Conservation (phyloP, 1,140 invertebrate genomes). For the Aplysia californica region DNA sequence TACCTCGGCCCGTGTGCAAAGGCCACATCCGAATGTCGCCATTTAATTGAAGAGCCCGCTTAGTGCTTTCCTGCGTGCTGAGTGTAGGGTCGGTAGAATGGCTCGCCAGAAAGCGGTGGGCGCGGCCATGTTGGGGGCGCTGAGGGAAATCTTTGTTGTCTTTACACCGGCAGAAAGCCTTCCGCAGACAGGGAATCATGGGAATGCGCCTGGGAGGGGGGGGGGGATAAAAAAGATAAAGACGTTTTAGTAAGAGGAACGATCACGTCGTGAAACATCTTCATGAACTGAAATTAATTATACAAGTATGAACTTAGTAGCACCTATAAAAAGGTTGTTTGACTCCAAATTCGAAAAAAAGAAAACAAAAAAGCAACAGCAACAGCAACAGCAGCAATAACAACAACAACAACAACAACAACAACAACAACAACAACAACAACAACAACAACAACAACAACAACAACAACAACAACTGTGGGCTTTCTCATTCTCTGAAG, state of each 20-base stretch:
- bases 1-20: neutral
- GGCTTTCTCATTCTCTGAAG: too few relatives aligned
- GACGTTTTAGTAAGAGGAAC: neutral
- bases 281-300: too few relatives aligned
- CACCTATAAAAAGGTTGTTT: too few relatives aligned
- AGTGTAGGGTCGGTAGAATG: constrained; percentile 7
- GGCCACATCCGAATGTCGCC: neutral
- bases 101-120: neutral
- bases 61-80: neutral
- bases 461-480: too few relatives aligned
- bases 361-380: too few relatives aligned
- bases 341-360: too few relatives aligned
- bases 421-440: too few relatives aligned
- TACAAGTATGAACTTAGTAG: too few relatives aligned
- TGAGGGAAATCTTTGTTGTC: neutral
- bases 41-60: neutral
- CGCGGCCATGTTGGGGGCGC: neutral
- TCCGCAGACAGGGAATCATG: neutral
- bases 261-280: too few relatives aligned
- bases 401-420: too few relatives aligned
- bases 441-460: too few relatives aligned
- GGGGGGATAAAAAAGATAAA: neutral
- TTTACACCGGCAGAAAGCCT: neutral
- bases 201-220: neutral
- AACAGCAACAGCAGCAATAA: too few relatives aligned